Evolutionary conservation across 2,888 invertebrate genomes (phyloP).

Genomic region (Microctonus hyperodae): DNA sequence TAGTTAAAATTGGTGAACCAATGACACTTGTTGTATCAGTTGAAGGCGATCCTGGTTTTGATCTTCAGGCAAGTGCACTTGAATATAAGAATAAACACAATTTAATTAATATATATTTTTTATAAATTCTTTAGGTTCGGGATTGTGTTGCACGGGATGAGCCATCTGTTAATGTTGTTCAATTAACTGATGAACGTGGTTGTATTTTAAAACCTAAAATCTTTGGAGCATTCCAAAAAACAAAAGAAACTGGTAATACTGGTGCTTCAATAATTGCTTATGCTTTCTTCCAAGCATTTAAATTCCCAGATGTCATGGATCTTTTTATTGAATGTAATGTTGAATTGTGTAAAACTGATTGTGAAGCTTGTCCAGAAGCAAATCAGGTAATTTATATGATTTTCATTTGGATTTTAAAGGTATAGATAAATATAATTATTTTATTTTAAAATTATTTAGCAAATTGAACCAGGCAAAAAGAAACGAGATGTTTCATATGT

Average conservation of each 20-base stretch:
- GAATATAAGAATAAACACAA: not conserved
- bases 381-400: constrained; percentile 63
- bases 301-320: constrained; percentile 87
- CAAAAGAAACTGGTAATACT: constrained; percentile 75
- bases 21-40: constrained; percentile 84
- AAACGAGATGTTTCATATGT: constrained; percentile 51
- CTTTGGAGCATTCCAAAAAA: constrained; percentile 83
- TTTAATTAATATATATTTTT: not conserved
- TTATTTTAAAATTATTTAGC: constrained; percentile 43
- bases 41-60: constrained; percentile 80
- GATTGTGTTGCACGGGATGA: constrained; percentile 80
- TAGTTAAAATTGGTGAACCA: constrained; percentile 81
- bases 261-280: constrained; percentile 79
- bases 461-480: constrained; percentile 65
- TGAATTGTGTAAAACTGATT: constrained; percentile 81
- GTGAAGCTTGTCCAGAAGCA: constrained; percentile 75
- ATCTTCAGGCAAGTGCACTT: constrained; percentile 66
- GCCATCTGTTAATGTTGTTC: constrained; percentile 71
- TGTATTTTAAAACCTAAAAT: constrained; percentile 82
- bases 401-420: not conserved
- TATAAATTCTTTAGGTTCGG: constrained; percentile 65
- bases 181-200: constrained; percentile 77
- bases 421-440: not conserved
- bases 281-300: constrained; percentile 82
- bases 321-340: constrained; percentile 83